Base-by-base conservation (phyloP, 35 echinoderm and acorn worm species). In the Chiridota heheva region DNA sequence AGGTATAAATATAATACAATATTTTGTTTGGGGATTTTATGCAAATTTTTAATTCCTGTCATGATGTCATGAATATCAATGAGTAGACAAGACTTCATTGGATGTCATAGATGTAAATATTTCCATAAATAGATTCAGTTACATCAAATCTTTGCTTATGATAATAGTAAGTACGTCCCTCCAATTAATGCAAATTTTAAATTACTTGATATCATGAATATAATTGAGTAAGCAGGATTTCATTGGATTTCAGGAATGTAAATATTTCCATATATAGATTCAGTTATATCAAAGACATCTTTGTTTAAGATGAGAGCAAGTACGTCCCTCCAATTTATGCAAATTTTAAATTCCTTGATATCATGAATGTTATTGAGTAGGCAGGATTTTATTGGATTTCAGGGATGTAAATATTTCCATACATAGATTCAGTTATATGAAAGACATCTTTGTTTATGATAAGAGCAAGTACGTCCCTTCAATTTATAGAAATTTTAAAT, bases 371-470 rank as follows among this genome's bases (percentile, higher is more conserved):
- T 13, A 13, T 24, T 24, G 61, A 29, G 7, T 12, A 65, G 7
- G 33, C 20, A 31, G 20, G 33, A 29, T 7, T 12, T 12, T 27
- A 29, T 12, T 12, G 33, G 33, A 29, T 65, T 18, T 13, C 28
- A 18, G 20, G 10, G 20, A 12, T 65, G 7, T 69, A 69, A 15
- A 22, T 18, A 29, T 29, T 65, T 65, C 27, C 3, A 27, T 22
- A 15, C 13, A 12, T 15, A 0, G n/a, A 0, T 91, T 84, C 2
- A 45, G 42, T 24, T 92, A 82, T 37, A 92, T 92, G 51, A 86
- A 81, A 68, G 73, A 86, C 28, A 92, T 92, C 5, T 92, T 92
- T 81, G 90, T 82, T 40, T 92, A 92, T 59, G 90, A 92, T 66
- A 92, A 92, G 39, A 73, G 65, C 5, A 92, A 92, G 90, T 91